Evolutionary conservation across 2,113 vertebrate species (phyloP), one percentile per base, ranked within the genome.

Genomic region (Ammospiza nelsoni): DNA sequence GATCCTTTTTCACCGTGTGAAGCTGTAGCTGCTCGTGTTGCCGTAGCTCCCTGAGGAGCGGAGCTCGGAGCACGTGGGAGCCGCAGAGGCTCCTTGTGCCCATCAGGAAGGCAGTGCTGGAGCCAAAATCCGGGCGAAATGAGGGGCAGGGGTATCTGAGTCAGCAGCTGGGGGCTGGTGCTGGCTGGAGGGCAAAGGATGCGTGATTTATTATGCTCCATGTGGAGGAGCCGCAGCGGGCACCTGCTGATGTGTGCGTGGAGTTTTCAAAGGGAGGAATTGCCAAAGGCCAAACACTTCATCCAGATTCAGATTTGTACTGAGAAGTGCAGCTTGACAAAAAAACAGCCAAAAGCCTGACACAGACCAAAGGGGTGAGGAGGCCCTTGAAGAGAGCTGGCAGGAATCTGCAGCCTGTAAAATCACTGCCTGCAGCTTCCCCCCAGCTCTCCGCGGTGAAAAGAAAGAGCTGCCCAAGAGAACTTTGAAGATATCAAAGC

Each of bases 401-500:
- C 68, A 80, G 74, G 27, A 62, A 69, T 9, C 49, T 71, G 88
- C 69, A 72, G 29, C 58, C 51, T 59, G 63, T 28, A 7, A 69
- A 66, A 62, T 12, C 73, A 24, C 20, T 6, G 76, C 82, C 90
- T 68, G 4, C 75, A 84, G 92, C 89, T 39, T 65, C 16, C 83
- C 76, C 63, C 65, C 87, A 67, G 84, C 81, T 69, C 67, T 52
- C 83, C 39, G 37, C 52, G 2, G 22, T 5, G n/a, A 18, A 75
- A 63, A 86, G 85, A 77, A 51, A 55, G 86, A 87, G 75, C 82
- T 91, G 75, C 84, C 95, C 94, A 5, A 59, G 87, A 88, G 72
- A 86, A 77, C 82, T 93, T 31, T 41, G 89, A 84, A 84, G 90
- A 71, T 87, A 91, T 18, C 92, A 90, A 94, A 96, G 94, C 88